A percentile compares a stretch with the other conserved stretches of the same genome.
These are phyloP conservation scores for Lamellibrachia columna DNA, from an alignment of 2,888 invertebrate genomes.

Conservation along the genomic window DNA sequence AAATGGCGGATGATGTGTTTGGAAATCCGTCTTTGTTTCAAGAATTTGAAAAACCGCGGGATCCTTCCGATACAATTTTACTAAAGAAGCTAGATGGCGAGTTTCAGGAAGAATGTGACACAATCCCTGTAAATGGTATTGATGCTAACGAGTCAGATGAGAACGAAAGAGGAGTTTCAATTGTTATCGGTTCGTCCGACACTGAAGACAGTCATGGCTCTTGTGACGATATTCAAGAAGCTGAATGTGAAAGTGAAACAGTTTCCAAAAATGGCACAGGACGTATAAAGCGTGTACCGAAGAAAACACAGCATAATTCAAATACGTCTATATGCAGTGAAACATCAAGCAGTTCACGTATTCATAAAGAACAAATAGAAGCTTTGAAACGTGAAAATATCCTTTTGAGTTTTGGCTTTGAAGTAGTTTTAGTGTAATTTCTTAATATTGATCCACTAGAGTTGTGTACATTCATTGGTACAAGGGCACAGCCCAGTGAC, in stretches of 20 bases:
- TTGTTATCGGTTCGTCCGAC: background rate
- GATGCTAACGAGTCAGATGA: slow-evolving; percentile 13
- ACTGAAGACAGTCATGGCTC: background rate
- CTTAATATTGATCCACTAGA: background rate
- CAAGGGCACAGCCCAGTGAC: too few relatives aligned
- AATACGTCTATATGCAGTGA: background rate
- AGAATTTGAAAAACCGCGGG: slow-evolving; percentile 58
- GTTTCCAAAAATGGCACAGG: background rate
- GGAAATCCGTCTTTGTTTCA: slow-evolving; percentile 56
- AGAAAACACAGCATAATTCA: slow-evolving; percentile 10
- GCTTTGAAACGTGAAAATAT: slow-evolving; percentile 7
- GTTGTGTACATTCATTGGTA: background rate
- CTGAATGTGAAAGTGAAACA: background rate
- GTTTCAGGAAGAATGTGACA: slow-evolving; percentile 8
- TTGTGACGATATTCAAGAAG: background rate
- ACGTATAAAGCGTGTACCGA: background rate
- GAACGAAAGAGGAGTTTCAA: background rate
- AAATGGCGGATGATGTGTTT: slow-evolving; percentile 47
- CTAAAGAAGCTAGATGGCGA: slow-evolving; percentile 25
- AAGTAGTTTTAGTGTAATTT: background rate
- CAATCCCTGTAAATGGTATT: background rate
- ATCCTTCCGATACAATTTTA: slow-evolving; percentile 37
- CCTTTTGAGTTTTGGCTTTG: background rate
- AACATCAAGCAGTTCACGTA: background rate
- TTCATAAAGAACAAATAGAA: background rate